These are phyloP conservation scores for Xenopus laevis DNA, from an alignment of 2,113 vertebrate genomes.

Conservation along the genomic window DNA sequence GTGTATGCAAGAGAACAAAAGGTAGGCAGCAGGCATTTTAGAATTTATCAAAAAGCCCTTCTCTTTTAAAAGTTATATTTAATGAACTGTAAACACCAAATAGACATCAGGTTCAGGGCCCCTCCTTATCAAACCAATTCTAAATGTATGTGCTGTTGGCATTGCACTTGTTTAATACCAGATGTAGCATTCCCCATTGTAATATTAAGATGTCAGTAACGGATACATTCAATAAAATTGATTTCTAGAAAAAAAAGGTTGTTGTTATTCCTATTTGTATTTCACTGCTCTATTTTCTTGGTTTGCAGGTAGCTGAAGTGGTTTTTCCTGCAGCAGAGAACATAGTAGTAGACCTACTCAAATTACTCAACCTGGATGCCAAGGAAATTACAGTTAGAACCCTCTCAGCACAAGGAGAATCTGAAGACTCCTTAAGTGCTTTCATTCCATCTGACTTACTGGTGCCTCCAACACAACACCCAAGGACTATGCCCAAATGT, in stretches of 20 bases:
- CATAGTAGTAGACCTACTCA: slow-evolving; percentile 74
- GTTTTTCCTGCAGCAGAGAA: slow-evolving; percentile 79
- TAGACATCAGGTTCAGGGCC: no score
- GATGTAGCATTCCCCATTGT: no score
- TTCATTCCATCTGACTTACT: slow-evolving; percentile 81
- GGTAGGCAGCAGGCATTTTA: slow-evolving; percentile 62
- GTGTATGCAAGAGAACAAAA: slow-evolving; percentile 90
- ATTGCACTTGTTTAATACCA: no score
- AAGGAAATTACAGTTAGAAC: slow-evolving; percentile 84
- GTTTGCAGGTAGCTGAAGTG: slow-evolving; percentile 82
- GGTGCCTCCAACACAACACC: slow-evolving; percentile 75
- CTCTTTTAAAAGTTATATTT: no score
- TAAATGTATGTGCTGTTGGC: no score
- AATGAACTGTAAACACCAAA: no score
- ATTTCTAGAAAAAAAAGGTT: no score
- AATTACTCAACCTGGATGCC: slow-evolving; percentile 82
- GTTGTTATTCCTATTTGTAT: not conserved
- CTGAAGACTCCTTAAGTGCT: slow-evolving; percentile 77
- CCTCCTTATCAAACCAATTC: no score
- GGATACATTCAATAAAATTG: no score
- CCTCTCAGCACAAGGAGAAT: slow-evolving; percentile 89
- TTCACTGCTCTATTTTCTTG: not conserved
- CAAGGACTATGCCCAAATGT: slow-evolving; percentile 70
- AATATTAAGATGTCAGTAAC: no score
- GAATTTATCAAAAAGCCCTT: not conserved